A percentile compares a stretch with the other conserved stretches of the same genome.
phyloP scores from a whole-genome alignment of 2,888 invertebrate species.

The Biston betularia region DNA sequence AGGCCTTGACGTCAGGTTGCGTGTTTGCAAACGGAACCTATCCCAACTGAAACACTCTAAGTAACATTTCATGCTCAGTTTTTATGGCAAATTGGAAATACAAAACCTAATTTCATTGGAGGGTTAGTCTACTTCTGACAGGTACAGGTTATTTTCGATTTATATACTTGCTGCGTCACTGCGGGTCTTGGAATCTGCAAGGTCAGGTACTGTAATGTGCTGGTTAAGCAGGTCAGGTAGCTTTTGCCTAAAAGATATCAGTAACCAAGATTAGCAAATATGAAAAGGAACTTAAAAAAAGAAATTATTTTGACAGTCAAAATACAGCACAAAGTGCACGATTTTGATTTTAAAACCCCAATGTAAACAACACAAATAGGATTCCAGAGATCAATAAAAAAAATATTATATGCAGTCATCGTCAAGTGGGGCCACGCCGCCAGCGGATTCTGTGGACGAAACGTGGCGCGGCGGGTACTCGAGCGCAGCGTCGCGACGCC shows the following conservation, averaged over 20 bases:
- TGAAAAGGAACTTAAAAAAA: too few species aligned
- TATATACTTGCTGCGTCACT: constrained; percentile 12
- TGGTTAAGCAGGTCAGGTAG: constrained; percentile 18
- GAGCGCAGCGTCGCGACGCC: constrained; percentile 75
- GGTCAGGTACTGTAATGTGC: not conserved
- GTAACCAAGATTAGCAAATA: too few species aligned
- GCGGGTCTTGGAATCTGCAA: constrained; percentile 14
- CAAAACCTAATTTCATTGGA: constrained; percentile 24
- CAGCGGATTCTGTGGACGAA: constrained; percentile 72
- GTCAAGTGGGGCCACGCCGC: constrained; percentile 55
- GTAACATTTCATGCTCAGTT: constrained; percentile 18
- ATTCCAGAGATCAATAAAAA: too few species aligned
- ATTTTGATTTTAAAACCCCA: too few species aligned
- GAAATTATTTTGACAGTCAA: too few species aligned
- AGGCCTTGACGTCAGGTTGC: constrained; percentile 32
- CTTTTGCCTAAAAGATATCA: too few species aligned
- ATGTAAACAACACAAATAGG: too few species aligned
- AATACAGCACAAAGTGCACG: too few species aligned
- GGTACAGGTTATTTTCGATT: constrained; percentile 16
- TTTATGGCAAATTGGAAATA: constrained; percentile 26
- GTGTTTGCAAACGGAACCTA: constrained; percentile 23
- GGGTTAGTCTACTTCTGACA: constrained; percentile 6
- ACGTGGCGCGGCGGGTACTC: constrained; percentile 78
- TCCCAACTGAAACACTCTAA: constrained; percentile 32
- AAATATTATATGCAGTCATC: constrained; percentile 56